Evolutionary conservation across 2,797 vertebrate genomes (phyloP).

Genomic region (Aulostomus chinensis): DNA sequence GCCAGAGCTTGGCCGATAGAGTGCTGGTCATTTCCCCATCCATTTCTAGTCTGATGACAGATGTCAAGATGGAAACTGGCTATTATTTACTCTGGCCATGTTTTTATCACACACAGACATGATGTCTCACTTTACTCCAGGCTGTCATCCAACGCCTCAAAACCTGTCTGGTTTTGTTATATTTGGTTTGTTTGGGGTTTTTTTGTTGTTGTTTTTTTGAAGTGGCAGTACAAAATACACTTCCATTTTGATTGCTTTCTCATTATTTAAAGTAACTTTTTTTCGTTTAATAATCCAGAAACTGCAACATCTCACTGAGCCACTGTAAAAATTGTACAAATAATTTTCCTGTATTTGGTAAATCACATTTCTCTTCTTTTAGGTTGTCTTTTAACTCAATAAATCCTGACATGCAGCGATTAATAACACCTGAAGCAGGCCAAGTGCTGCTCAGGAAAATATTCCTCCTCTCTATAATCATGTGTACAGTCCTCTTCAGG

Average conservation of each 20-base stretch:
- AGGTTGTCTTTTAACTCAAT: too few species aligned
- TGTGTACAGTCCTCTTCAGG: too few species aligned
- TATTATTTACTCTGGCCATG: constrained; percentile 78
- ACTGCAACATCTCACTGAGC: too few species aligned
- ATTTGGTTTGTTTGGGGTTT: too few species aligned
- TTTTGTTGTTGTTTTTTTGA: too few species aligned
- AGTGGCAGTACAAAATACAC: constrained; percentile 16
- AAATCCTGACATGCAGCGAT: too few species aligned
- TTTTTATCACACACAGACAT: constrained; percentile 83
- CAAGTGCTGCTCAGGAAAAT: constrained; percentile 25
- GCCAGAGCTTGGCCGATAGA: constrained; percentile 71
- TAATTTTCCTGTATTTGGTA: constrained; percentile 8
- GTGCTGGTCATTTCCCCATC: constrained; percentile 82
- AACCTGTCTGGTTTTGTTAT: constrained; percentile 45
- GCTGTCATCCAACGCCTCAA: constrained; percentile 60
- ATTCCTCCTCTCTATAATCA: constrained; percentile 37
- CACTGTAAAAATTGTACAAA: constrained; percentile 7
- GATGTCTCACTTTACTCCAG: constrained; percentile 81
- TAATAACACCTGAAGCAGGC: too few species aligned
- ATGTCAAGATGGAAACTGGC: constrained; percentile 79
- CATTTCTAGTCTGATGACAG: constrained; percentile 79
- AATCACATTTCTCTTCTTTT: too few species aligned
- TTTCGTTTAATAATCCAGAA: too few species aligned
- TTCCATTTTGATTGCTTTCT: constrained; percentile 15
- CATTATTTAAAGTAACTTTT: too few species aligned